phyloP scores from a whole-genome alignment of 2,113 vertebrate species.

The Oncorhynchus mykiss region DNA sequence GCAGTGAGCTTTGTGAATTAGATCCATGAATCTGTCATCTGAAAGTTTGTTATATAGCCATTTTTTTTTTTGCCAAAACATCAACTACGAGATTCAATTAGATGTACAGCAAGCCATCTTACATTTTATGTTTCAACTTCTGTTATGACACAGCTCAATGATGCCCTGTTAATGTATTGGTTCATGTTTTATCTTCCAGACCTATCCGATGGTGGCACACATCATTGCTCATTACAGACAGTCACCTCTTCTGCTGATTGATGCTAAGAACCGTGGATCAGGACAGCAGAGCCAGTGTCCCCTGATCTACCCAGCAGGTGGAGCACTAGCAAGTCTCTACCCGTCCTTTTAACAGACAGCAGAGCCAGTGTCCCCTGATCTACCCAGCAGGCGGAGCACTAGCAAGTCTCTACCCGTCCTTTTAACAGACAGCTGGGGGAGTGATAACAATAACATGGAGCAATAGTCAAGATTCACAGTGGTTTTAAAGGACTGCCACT shows the following conservation, averaged over 20 bases:
- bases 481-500: not conserved
- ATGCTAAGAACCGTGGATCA: slow-evolving; percentile 86
- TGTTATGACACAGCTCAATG: not conserved
- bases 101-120: too few relatives aligned
- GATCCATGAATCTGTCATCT: not conserved
- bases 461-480: not conserved
- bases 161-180: slow-evolving; percentile 30
- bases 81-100: too few relatives aligned
- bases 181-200: slow-evolving; percentile 43
- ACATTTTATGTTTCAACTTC: not conserved
- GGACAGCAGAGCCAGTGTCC: slow-evolving; percentile 85
- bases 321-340: slow-evolving; percentile 64
- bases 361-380: slow-evolving; percentile 86
- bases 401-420: slow-evolving; percentile 59
- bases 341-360: slow-evolving; percentile 47
- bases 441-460: not conserved
- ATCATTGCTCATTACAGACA: slow-evolving; percentile 88
- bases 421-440: not conserved
- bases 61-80: not conserved
- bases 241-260: slow-evolving; percentile 88
- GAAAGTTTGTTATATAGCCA: not conserved
- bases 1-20: not conserved
- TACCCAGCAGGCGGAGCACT: slow-evolving; percentile 72
- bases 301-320: slow-evolving; percentile 77
- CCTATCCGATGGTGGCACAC: slow-evolving; percentile 81